These are phyloP conservation scores for Zhengitettix transpicula DNA, from an alignment of 2,888 invertebrate genomes.

Conservation along the genomic window DNA sequence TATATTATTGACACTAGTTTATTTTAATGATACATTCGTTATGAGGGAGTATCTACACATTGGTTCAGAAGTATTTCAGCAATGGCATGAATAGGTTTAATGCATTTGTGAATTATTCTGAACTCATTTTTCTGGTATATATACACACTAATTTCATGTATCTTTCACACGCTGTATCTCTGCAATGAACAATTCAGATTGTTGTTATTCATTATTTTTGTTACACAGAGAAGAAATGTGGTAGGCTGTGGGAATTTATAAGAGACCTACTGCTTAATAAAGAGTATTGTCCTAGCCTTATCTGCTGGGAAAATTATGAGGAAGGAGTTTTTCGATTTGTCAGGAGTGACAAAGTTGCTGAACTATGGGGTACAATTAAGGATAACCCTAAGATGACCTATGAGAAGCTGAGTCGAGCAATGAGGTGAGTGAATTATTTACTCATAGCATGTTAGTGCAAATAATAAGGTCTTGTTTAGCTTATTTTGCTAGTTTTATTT, in stretches of 20 bases:
- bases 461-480: not conserved
- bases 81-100: too few relatives aligned
- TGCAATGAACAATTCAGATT: too few relatives aligned
- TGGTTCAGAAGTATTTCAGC: too few relatives aligned
- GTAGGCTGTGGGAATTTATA: constrained; percentile 66
- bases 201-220: not conserved
- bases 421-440: constrained; percentile 38
- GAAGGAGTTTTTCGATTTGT: constrained; percentile 78
- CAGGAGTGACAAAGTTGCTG: constrained; percentile 70
- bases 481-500: too few relatives aligned
- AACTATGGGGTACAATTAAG: constrained; percentile 73
- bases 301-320: constrained; percentile 75
- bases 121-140: too few relatives aligned
- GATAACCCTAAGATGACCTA: constrained; percentile 82
- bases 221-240: constrained; percentile 24
- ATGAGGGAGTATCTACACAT: too few relatives aligned
- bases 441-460: not conserved
- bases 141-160: too few relatives aligned
- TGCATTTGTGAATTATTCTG: too few relatives aligned
- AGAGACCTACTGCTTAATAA: constrained; percentile 61
- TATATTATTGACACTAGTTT: too few relatives aligned
- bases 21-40: too few relatives aligned
- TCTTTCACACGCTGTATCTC: too few relatives aligned
- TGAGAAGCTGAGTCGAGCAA: constrained; percentile 79
- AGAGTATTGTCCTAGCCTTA: constrained; percentile 60